Evolutionary conservation across 2,113 vertebrate species (phyloP), one percentile per base, ranked within the genome.

Genomic region (Bubalus kerabau): DNA sequence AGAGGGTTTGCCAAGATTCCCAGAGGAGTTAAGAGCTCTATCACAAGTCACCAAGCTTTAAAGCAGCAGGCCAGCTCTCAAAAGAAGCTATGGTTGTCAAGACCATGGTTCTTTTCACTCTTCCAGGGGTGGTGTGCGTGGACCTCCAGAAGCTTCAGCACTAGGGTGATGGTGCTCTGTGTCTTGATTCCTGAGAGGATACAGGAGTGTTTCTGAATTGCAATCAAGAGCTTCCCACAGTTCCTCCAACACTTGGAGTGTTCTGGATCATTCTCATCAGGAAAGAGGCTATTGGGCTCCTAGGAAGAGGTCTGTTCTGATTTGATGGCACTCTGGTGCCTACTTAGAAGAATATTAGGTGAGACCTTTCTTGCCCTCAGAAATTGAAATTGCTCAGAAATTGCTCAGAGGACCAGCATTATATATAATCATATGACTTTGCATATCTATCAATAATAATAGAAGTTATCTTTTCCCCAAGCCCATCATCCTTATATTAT

Each of bases 381-480:
- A 91, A 91, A 30, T 19, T 56, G 28, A 83, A 74, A 40, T 23
- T 71, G n/a, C n/a, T 71, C 17, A 21, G 82, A 96, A 96, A 78
- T 87, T 30, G 24, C 46, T 92, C n/a, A 62, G 60, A 94, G 62
- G n/a, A 85, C 5, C 1, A 78, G 24, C 48, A 46, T 43, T 64
- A 16, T 32, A 7, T 92, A 78, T 36, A 82, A 80, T 82, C 52
- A 94, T 57, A 71, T 84, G 90, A 88, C 43, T 94, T 97, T 82
- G 78, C 15, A 82, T 94, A 85, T 84, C 52, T 81, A 71, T 76
- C 36, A 87, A 67, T 64, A 96, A 97, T 89, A 86, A 50, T 40
- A 81, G 52, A 97, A 83, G 26, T 92, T 57, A 54, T 91, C 62
- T 97, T 81, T 89, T 15, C 36, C 74, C n/a, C 2, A 88, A 96